Evolutionary conservation across 1,140 invertebrate species (phyloP), one percentile per base, ranked within the genome.

Genomic region (Drosophila biarmipes): DNA sequence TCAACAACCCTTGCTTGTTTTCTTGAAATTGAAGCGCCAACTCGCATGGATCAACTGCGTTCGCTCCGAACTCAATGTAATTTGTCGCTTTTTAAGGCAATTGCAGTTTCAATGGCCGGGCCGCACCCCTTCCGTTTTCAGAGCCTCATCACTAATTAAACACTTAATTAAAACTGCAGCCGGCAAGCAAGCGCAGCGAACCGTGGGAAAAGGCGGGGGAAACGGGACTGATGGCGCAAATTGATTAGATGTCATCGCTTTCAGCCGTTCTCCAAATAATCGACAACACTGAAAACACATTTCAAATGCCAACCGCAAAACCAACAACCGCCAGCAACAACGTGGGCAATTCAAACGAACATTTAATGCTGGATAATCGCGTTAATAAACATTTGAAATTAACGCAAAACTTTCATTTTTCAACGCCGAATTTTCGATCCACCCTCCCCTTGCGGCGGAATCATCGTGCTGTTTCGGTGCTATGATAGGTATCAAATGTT

Each of bases 111-210:
- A 46, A 68, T 69, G 67, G 49, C 62, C 46, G n/a, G 14, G 7
- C 31, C 40, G 2, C 10, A 29, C 56, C 57, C 59, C n/a, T 31
- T 31, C 29, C 55, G 34, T 34, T 64, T 64, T 14, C 34, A 68
- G 51, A 34, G 66, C 29, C 49, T 73, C 71, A 75, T 75, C 71
- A 75, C 74, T 74, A 75, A 75, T 75, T 75, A 75, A 75, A 74
- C 71, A 75, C 73, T 75, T 75, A 66, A 75, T 75, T 75, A 75
- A 75, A 75, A 75, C 71, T 75, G 73, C 73, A 74, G 45, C 63
- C 63, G 19, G 24, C 29, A 59, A 63, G 58, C 51, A 73, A 73
- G 51, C 69, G 68, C 53, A 69, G 34, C 68, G 35, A 58, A 37
- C 71, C 68, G 62, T 53, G 57, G 31, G 46, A 31, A 34, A 49